Evolutionary conservation across 2,888 invertebrate species (phyloP), one percentile per base, ranked within the genome.

Genomic region (Lithodes maja): DNA sequence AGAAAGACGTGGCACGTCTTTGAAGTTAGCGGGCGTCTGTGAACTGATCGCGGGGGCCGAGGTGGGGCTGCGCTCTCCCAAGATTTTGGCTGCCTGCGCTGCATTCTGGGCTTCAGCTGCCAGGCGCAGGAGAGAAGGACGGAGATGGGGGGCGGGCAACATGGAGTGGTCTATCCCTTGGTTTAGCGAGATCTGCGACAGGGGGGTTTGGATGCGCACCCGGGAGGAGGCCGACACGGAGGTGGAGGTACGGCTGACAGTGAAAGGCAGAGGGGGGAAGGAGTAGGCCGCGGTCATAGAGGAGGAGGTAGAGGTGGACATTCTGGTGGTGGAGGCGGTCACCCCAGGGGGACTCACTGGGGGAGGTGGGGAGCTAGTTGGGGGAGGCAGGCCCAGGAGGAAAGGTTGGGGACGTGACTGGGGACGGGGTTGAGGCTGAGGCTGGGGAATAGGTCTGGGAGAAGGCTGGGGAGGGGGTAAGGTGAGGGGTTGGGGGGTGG

Each of bases 321-420:
- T 90, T 9, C 87, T 74, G 61, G 90, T 86, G 55, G 90, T 88
- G 81, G 90, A 86, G 49, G 90, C 88, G 53, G 88, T 91, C 69
- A 93, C 85, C 92, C 93, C 90, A 92, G 84, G 92, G 79, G 53
- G 93, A 81, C 17, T 92, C 81, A 93, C 92, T 68, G 93, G 93
- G 50, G 93, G 93, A 0, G 94, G 93, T 9, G 93, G 93, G 86
- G 93, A 94, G 75, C 79, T 52, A 93, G 93, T 2, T 75, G 89
- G 79, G 93, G 79, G 93, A 92, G 49, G 92, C 91, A 12, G 92
- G 90, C 92, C 93, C 69, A 52, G 92, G 90, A 0, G 91, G 91
- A 55, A 91, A 91, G 1, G 91, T 91, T 3, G 92, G 89, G 54
- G 92, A 33, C n/a, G 84, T 17, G 82, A 54, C 53, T 85, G 83